Base-by-base conservation (phyloP, 2,797 vertebrate species). In the Anomalospiza imberbis region DNA sequence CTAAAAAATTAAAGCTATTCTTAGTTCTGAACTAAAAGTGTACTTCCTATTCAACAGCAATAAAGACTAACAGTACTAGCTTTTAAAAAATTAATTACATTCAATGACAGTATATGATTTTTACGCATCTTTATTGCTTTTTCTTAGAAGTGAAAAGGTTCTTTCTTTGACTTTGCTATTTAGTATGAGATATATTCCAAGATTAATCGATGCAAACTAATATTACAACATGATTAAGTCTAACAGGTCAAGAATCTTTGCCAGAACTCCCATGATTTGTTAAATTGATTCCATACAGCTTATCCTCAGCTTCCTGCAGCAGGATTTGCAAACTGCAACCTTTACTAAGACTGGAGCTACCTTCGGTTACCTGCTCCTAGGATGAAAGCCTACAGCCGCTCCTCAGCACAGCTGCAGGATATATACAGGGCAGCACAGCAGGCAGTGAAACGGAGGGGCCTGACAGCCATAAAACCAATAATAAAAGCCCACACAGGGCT, bases 11-110 rank as follows among this genome's bases (percentile, higher is more conserved):
- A 70, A 78, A 89, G 45, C 17, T 79, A 62, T 45, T 89, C 42
- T 77, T 71, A 72, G 42, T 9, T 89, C 67, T 74, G 31, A 92
- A 76, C 85, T 34, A 87, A 88, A 89, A 79, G 24, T 18, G 89
- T 36, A 38, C 13, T 89, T 79, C n/a, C 63, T 68, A 77, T 63
- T 76, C 55, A 88, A 55, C 6, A 38, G 40, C 19, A 85, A 82
- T 21, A 58, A 57, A 82, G 24, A 50, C 26, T 9, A 44, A 29
- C 5, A 79, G 29, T 7, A 85, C 8, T 9, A 67, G 31, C 38
- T 79, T 51, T 61, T 28, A 45, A 88, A 84, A 74, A 58, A 40
- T 7, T 47, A 48, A 53, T 45, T 24, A 42, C 12, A 53, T 68
- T 73, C 4, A 2, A 44, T 48, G 47, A 66, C 12, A 6, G 24